Evolutionary conservation across 2,797 vertebrate species (phyloP).

Genomic region (Anomalospiza imberbis): DNA sequence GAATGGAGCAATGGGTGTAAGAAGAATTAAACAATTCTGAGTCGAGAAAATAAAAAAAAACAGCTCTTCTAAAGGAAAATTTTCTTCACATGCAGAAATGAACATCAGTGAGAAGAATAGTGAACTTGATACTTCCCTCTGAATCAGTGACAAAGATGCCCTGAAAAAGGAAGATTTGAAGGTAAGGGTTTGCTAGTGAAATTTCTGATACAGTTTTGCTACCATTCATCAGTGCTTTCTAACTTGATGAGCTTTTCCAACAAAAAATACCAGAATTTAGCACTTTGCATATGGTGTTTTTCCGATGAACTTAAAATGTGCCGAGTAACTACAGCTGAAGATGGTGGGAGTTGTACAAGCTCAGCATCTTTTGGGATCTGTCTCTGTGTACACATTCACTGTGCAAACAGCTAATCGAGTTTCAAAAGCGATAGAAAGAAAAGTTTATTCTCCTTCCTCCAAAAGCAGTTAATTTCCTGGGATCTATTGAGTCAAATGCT

Average conservation of each 20-base stretch:
- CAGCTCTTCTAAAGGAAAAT: neutral
- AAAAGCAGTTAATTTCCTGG: conserved; percentile 33
- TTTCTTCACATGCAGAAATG: neutral
- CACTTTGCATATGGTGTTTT: neutral
- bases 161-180: neutral
- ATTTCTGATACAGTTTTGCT: neutral
- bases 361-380: conserved; percentile 44
- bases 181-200: neutral
- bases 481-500: conserved; percentile 25
- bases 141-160: neutral
- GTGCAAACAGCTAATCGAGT: conserved; percentile 39
- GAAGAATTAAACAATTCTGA: neutral
- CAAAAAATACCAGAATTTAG: neutral
- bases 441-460: conserved; percentile 29
- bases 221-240: neutral
- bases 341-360: neutral
- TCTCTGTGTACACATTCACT: conserved; percentile 10
- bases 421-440: neutral
- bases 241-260: neutral
- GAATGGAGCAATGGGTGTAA: neutral
- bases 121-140: neutral
- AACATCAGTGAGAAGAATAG: neutral
- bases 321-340: conserved; percentile 18
- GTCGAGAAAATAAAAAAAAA: neutral
- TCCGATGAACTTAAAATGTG: conserved; percentile 16